These are phyloP conservation scores for Lithophane semibrunnea DNA, from an alignment of 2,888 invertebrate species.

Conservation along the genomic window DNA sequence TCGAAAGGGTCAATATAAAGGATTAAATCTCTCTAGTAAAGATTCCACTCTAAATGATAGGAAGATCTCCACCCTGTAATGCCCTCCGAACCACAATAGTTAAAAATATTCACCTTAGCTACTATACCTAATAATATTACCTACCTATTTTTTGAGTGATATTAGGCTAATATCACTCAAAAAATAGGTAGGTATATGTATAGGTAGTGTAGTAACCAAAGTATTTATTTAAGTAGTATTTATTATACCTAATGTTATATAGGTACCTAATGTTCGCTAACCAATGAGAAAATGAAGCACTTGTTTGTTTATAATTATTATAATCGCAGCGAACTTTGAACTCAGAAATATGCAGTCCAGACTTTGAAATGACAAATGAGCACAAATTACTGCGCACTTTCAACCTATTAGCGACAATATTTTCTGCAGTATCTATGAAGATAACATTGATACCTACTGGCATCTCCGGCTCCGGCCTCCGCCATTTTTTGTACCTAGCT, in stretches of 20 bases:
- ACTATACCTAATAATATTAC: too few relatives aligned
- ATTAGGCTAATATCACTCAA: too few relatives aligned
- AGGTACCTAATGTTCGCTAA: not conserved
- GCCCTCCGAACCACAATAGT: not conserved
- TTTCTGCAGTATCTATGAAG: not conserved
- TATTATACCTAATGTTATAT: too few relatives aligned
- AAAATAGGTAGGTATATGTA: too few relatives aligned
- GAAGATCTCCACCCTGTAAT: not conserved
- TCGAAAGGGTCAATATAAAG: not conserved
- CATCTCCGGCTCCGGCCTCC: not conserved
- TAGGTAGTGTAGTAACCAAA: not conserved
- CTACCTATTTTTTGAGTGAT: too few relatives aligned
- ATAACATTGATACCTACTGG: not conserved
- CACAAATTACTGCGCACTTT: conserved; percentile 16
- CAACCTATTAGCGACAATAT: conserved; percentile 15
- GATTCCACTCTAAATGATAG: not conserved
- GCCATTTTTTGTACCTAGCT: not conserved
- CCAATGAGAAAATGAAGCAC: not conserved
- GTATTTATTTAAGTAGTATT: too few relatives aligned
- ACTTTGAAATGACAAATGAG: conserved; percentile 36
- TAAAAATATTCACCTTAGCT: not conserved
- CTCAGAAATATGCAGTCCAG: conserved; percentile 32
- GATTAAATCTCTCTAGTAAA: not conserved
- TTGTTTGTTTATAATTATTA: conserved; percentile 17
- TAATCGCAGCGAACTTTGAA: conserved; percentile 29